Evolutionary conservation across 2,113 vertebrate species (phyloP).

Genomic region (Cololabis saira): DNA sequence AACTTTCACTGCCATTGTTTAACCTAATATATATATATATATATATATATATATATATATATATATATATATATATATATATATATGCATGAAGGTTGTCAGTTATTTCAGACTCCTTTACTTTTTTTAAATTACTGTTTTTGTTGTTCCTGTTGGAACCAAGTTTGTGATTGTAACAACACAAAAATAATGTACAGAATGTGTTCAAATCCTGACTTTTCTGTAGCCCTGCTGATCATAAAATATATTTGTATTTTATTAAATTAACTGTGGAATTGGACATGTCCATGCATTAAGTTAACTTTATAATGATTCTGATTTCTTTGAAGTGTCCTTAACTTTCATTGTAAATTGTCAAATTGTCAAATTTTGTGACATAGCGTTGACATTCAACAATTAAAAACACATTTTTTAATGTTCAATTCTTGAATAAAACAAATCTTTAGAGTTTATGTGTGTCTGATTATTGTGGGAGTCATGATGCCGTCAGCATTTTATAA

Average conservation of each 20-base stretch:
- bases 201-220: no score
- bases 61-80: no score
- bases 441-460: slow-evolving; percentile 10
- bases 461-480: background rate
- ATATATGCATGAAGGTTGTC: background rate
- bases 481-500: background rate
- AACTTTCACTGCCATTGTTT: background rate
- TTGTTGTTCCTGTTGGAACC: background rate
- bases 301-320: background rate
- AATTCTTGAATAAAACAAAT: slow-evolving; percentile 39
- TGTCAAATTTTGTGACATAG: no score
- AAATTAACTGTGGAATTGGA: background rate
- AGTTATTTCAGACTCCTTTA: background rate
- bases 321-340: slow-evolving; percentile 1
- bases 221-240: background rate
- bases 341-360: no score
- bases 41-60: no score
- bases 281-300: slow-evolving; percentile 2
- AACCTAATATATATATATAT: no score
- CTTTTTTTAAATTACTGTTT: slow-evolving; percentile 11
- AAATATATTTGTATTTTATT: slow-evolving; percentile 22
- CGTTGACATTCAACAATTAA: slow-evolving; percentile 32
- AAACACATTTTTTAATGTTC: slow-evolving; percentile 37
- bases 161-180: background rate
- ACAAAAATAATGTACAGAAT: no score